phyloP scores from a whole-genome alignment of 2,113 vertebrate species.

The Trogon melanurus region DNA sequence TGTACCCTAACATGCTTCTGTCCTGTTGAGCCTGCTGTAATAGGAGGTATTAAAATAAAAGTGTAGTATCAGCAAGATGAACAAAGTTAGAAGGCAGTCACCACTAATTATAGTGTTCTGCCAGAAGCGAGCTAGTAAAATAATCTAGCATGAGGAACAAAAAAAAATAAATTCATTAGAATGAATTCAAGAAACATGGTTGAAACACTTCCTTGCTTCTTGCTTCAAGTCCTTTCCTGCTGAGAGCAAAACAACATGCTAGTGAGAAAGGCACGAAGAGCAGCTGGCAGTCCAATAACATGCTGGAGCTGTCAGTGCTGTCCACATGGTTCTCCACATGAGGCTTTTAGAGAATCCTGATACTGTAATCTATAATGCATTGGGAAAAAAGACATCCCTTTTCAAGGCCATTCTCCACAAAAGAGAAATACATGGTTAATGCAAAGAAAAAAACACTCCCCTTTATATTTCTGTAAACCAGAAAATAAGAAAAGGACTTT shows the following conservation, averaged over 20 bases:
- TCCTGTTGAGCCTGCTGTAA: background rate
- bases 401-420: background rate
- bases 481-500: background rate
- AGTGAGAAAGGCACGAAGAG: slow-evolving; percentile 23
- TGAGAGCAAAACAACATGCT: slow-evolving; percentile 50
- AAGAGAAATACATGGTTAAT: background rate
- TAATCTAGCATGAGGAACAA: background rate
- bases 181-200: background rate
- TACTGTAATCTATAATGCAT: slow-evolving; percentile 7
- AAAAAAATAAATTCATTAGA: background rate
- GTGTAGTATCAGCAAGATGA: background rate
- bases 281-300: slow-evolving; percentile 54
- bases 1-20: background rate
- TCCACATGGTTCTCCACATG: slow-evolving; percentile 34
- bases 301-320: background rate
- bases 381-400: background rate
- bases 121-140: background rate
- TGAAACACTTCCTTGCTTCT: slow-evolving; percentile 44
- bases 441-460: background rate
- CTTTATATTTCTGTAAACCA: background rate
- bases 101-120: background rate
- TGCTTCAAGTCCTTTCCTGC: slow-evolving; percentile 28
- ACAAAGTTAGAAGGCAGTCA: background rate
- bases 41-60: background rate
- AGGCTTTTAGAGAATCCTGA: slow-evolving; percentile 23